Conservation (phyloP, 37 sponge, comb jelly and placozoan species). For the Haliclona indistincta region DNA sequence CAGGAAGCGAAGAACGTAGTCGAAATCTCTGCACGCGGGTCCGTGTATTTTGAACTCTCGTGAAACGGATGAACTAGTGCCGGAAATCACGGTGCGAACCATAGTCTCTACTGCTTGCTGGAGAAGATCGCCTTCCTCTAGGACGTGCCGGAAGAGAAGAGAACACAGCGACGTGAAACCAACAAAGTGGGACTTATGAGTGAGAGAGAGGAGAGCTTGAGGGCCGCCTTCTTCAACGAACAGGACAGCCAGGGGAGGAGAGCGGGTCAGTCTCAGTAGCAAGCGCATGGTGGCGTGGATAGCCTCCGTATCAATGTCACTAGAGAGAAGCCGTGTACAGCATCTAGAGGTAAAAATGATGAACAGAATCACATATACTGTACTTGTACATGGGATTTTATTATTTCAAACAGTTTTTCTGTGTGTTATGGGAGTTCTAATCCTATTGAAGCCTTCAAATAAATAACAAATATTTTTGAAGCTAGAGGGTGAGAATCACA, state of each 20-base stretch:
- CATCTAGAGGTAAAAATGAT: constrained; percentile 34
- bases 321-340: constrained; percentile 57
- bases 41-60: constrained; percentile 57
- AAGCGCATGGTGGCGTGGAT: constrained; percentile 85
- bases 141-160: constrained; percentile 81
- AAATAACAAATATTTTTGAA: too few relatives aligned
- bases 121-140: constrained; percentile 67
- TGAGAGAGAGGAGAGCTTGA: constrained; percentile 77
- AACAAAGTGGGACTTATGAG: constrained; percentile 64
- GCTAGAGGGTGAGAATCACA: too few relatives aligned
- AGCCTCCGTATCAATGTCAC: constrained; percentile 54
- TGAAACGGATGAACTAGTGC: constrained; percentile 11
- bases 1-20: constrained; percentile 68
- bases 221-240: constrained; percentile 85
- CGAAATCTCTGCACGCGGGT: constrained; percentile 47
- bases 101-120: constrained; percentile 57
- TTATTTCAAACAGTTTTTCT: too few relatives aligned
- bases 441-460: too few relatives aligned
- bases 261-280: constrained; percentile 81
- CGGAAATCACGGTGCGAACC: constrained; percentile 31
- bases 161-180: constrained; percentile 83
- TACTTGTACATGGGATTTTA: too few relatives aligned
- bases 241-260: constrained; percentile 60
- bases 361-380: too few relatives aligned
- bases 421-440: too few relatives aligned